Evolutionary conservation across 2,797 vertebrate genomes (phyloP).

Genomic region (Xenopus petersii): DNA sequence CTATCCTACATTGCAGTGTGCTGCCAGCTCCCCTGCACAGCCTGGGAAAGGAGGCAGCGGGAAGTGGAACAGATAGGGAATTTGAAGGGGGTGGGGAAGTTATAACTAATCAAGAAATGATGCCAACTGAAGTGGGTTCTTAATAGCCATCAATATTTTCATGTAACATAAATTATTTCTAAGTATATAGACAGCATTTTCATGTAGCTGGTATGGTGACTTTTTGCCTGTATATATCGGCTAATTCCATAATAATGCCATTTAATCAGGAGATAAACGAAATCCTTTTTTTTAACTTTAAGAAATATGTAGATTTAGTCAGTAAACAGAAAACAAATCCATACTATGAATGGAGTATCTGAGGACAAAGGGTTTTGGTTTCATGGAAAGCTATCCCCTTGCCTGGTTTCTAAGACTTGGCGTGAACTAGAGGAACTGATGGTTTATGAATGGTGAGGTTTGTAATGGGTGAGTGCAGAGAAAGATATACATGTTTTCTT

Average conservation of each 20-base stretch:
- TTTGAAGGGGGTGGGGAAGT: too few relatives aligned
- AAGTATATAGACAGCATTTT: too few relatives aligned
- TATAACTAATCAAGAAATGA: too few relatives aligned
- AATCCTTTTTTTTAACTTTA: conserved; percentile 1
- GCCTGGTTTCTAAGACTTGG: conserved; percentile 32
- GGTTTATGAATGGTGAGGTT: conserved; percentile 17
- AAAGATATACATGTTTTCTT: conserved; percentile 26
- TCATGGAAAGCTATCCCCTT: conserved; percentile 35
- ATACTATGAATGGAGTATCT: conserved; percentile 14
- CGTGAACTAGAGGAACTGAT: conserved; percentile 14
- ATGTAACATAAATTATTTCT: too few relatives aligned
- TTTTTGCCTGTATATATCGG: not conserved
- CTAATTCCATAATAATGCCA: not conserved
- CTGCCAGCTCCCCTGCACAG: too few relatives aligned
- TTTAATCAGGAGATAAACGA: conserved; percentile 4
- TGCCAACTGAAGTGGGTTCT: too few relatives aligned
- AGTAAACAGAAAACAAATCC: not conserved
- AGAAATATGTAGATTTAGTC: not conserved
- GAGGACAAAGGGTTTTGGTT: conserved; percentile 30
- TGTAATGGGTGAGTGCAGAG: conserved; percentile 11
- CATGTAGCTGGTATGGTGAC: not conserved
- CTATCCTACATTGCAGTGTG: too few relatives aligned
- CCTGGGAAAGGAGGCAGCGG: too few relatives aligned
- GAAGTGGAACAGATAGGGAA: too few relatives aligned
- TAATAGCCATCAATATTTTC: too few relatives aligned